Conservation (phyloP, 1,140 invertebrate species). For the Pseudoatta argentina region DNA sequence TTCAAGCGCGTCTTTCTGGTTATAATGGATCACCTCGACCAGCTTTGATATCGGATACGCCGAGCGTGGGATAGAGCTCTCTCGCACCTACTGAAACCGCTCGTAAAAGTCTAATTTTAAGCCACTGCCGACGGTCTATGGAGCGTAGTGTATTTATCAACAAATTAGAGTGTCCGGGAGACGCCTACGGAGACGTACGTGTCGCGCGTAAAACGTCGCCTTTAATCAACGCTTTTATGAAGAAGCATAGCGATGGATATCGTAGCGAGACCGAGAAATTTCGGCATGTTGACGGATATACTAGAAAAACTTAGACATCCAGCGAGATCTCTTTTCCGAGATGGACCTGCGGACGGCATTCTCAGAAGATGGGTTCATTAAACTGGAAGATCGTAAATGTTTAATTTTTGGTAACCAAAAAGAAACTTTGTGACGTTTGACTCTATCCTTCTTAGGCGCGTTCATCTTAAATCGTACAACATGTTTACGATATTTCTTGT, state of each 20-base stretch:
- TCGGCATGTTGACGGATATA: neutral
- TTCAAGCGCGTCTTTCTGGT: slow-evolving; percentile 20
- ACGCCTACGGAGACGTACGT: slow-evolving; percentile 10
- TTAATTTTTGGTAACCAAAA: slow-evolving; percentile 62
- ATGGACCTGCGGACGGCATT: slow-evolving; percentile 18
- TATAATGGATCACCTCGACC: slow-evolving; percentile 61
- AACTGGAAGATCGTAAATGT: slow-evolving; percentile 72
- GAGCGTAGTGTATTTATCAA: slow-evolving; percentile 77
- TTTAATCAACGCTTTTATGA: slow-evolving; percentile 57
- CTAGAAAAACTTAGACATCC: slow-evolving; percentile 3
- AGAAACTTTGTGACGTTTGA: slow-evolving; percentile 5
- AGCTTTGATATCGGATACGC: slow-evolving; percentile 78
- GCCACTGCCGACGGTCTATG: slow-evolving; percentile 33
- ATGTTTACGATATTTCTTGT: slow-evolving; percentile 48
- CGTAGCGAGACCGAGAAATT: neutral
- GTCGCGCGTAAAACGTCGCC: neutral
- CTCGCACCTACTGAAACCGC: slow-evolving; percentile 70
- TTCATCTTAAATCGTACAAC: slow-evolving; percentile 37
- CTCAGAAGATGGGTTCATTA: slow-evolving; percentile 66
- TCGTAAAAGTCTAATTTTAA: slow-evolving; percentile 81
- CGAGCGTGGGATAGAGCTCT: slow-evolving; percentile 56
- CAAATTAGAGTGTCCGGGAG: slow-evolving; percentile 69
- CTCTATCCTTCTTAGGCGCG: neutral
- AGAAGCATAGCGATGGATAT: slow-evolving; percentile 6
- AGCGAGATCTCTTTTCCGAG: slow-evolving; percentile 8